Percentiles rank a stretch among this genome's conserved stretches.
phyloP scores from a whole-genome alignment of 2,113 vertebrate genomes.

The Cervus canadensis region DNA sequence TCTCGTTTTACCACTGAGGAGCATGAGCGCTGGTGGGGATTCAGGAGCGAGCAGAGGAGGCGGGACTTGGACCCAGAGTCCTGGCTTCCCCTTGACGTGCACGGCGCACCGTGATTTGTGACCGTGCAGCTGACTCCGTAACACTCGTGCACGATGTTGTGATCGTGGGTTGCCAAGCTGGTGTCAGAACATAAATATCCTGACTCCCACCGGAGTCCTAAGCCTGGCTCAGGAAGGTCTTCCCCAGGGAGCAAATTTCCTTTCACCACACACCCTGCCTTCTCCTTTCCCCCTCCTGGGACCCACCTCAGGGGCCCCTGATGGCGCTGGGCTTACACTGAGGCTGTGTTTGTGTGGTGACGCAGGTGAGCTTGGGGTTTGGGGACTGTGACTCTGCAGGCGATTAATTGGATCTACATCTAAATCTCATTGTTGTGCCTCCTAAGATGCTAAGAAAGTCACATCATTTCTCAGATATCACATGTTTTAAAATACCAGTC shows the following conservation, averaged over 20 bases:
- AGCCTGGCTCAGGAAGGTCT: background rate
- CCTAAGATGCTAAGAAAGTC: background rate
- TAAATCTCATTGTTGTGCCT: background rate
- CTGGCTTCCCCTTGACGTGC: accelerated
- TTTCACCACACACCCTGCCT: accelerated
- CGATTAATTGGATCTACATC: background rate
- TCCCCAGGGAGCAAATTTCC: background rate
- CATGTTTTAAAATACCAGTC: background rate
- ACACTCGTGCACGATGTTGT: accelerated
- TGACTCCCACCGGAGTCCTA: background rate
- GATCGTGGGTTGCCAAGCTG: background rate
- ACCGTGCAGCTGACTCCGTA: background rate
- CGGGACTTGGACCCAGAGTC: too few species aligned
- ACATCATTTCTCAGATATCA: background rate
- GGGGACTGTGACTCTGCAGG: background rate
- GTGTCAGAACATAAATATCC: background rate
- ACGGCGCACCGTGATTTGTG: accelerated
- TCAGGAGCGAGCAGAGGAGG: background rate
- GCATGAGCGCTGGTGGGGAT: too few species aligned
- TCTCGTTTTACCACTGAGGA: background rate
- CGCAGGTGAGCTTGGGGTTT: background rate
- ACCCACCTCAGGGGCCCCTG: background rate
- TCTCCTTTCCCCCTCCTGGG: background rate
- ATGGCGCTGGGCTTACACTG: background rate
- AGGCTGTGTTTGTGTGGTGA: background rate